These are phyloP conservation scores for Deilephila porcellus DNA, from an alignment of 2,888 invertebrate genomes.

Conservation along the genomic window DNA sequence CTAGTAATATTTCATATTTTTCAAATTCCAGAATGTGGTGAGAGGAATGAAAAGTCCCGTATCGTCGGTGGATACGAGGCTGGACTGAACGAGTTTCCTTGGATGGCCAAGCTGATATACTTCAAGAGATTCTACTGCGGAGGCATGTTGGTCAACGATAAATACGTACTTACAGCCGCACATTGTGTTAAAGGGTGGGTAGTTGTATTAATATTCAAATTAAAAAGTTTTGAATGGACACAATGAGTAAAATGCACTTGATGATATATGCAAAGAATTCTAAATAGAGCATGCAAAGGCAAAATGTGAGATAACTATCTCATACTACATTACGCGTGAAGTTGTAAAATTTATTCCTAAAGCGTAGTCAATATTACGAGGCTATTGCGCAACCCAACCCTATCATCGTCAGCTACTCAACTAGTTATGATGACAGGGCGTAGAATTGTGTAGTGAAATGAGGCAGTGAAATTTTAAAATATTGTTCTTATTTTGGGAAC, in stretches of 20 bases:
- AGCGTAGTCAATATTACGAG: no score
- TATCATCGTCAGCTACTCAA: no score
- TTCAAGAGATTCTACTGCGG: conserved; percentile 96
- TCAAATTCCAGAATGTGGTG: conserved; percentile 89
- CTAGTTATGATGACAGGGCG: no score
- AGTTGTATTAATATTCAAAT: conserved; percentile 1
- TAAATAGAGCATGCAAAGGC: background rate
- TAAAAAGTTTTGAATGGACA: background rate
- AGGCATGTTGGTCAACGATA: conserved; percentile 93
- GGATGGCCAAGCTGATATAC: conserved; percentile 94
- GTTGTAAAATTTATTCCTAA: no score
- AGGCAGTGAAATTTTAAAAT: no score
- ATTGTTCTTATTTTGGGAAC: no score
- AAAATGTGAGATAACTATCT: no score
- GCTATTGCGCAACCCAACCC: no score
- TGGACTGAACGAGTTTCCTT: conserved; percentile 92
- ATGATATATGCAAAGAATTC: no score
- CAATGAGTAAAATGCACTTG: no score
- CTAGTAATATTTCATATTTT: background rate
- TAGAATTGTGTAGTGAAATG: no score
- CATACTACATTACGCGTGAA: no score
- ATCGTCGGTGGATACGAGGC: conserved; percentile 93
- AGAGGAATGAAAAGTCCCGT: conserved; percentile 91
- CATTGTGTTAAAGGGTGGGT: conserved; percentile 95
- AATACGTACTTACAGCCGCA: conserved; percentile 94